Evolutionary conservation across 2,797 vertebrate genomes (phyloP).

Genomic region (Pygocentrus nattereri): DNA sequence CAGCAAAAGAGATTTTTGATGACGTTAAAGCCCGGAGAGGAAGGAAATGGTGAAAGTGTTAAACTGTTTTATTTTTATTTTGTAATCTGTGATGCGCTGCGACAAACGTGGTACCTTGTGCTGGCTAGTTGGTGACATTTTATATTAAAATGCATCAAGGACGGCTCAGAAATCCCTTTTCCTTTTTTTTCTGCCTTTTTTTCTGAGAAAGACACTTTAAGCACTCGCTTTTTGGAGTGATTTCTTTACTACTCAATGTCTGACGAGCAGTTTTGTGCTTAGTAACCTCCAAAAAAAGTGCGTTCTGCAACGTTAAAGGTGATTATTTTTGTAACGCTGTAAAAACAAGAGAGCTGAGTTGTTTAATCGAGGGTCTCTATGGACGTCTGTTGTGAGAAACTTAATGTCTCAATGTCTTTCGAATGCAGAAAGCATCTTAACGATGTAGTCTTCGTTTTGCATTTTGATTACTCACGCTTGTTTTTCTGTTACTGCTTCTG

Average conservation of each 20-base stretch:
- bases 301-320: slow-evolving; percentile 59
- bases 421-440: slow-evolving; percentile 16
- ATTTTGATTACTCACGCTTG: slow-evolving; percentile 6
- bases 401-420: slow-evolving; percentile 59
- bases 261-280: slow-evolving; percentile 38
- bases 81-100: slow-evolving; percentile 47
- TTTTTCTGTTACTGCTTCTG: slow-evolving; percentile 63
- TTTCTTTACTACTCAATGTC: slow-evolving; percentile 40
- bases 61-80: slow-evolving; percentile 36
- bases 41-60: slow-evolving; percentile 6
- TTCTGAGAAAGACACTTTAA: slow-evolving; percentile 51
- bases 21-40: slow-evolving; percentile 34
- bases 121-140: slow-evolving; percentile 67
- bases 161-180: slow-evolving; percentile 21
- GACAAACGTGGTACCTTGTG: slow-evolving; percentile 57
- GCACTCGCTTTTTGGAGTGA: slow-evolving; percentile 50
- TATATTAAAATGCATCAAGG: slow-evolving; percentile 69
- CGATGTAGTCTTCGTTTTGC: slow-evolving; percentile 8
- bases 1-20: slow-evolving; percentile 53
- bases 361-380: slow-evolving; percentile 53
- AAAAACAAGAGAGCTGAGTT: slow-evolving; percentile 29
- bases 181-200: slow-evolving; percentile 9
- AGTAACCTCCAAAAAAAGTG: slow-evolving; percentile 37
- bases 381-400: slow-evolving; percentile 49
- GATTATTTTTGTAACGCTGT: slow-evolving; percentile 45